These are phyloP conservation scores for Aurelia aurita DNA, from an alignment of 30 jellyfish, hydroid and myxozoan genomes.

Conservation along the genomic window DNA sequence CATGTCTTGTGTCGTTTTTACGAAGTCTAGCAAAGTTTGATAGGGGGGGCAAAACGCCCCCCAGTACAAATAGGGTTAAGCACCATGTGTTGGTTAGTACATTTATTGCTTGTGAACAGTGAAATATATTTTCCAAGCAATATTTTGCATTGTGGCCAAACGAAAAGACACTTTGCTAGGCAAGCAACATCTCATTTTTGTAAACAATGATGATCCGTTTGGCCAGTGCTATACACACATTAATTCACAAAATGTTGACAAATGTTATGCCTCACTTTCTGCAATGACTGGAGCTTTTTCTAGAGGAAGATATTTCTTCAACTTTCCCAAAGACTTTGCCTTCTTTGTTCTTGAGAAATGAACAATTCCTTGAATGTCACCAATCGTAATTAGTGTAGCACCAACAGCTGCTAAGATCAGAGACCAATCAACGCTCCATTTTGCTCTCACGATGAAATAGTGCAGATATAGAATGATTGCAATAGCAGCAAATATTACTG, in stretches of 20 bases:
- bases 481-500: conserved; percentile 12
- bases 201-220: too few species aligned
- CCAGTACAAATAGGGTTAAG: too few species aligned
- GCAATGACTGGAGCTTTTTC: neutral
- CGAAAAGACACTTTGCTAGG: too few species aligned
- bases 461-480: conserved; percentile 24
- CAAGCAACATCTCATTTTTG: too few species aligned
- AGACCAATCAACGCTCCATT: conserved; percentile 36
- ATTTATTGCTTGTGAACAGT: too few species aligned
- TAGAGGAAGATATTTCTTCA: neutral
- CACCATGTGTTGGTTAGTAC: too few species aligned
- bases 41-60: too few species aligned
- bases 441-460: conserved; percentile 16
- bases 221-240: neutral
- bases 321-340: neutral
- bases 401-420: conserved; percentile 15
- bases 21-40: too few species aligned
- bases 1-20: too few species aligned
- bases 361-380: conserved; percentile 23
- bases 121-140: too few species aligned
- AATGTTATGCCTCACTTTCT: neutral
- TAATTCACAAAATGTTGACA: neutral
- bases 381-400: conserved; percentile 5
- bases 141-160: too few species aligned
- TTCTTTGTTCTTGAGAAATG: conserved; percentile 17